phyloP scores from a whole-genome alignment of 2,888 invertebrate genomes.

The Argyresthia albistria region DNA sequence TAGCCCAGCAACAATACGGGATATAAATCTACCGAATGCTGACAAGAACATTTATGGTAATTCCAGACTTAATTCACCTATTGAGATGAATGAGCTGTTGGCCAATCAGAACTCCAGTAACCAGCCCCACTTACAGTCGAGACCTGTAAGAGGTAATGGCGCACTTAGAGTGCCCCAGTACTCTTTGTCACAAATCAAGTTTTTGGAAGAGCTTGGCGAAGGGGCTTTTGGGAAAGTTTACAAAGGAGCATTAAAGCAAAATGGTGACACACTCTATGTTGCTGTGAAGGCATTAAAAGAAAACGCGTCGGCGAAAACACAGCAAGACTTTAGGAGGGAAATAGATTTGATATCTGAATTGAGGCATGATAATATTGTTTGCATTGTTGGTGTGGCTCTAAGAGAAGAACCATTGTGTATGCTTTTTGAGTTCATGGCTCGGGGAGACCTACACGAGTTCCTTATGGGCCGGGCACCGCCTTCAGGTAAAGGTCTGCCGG shows the following conservation, averaged over 20 bases:
- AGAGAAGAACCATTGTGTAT: constrained; percentile 94
- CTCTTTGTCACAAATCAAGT: constrained; percentile 86
- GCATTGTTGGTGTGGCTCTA: constrained; percentile 92
- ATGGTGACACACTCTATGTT: constrained; percentile 81
- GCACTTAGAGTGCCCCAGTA: constrained; percentile 85
- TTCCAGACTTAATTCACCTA: constrained; percentile 81
- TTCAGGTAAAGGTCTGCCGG: constrained; percentile 83
- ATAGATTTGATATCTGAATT: constrained; percentile 95
- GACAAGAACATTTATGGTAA: constrained; percentile 89
- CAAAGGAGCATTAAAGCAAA: constrained; percentile 89
- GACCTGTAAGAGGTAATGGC: constrained; percentile 59
- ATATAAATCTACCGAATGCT: constrained; percentile 79
- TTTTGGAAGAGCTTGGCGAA: constrained; percentile 93
- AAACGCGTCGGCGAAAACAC: constrained; percentile 91
- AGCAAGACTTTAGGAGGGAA: constrained; percentile 93
- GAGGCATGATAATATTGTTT: constrained; percentile 96
- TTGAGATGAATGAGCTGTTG: constrained; percentile 88
- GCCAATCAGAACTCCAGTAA: constrained; percentile 65
- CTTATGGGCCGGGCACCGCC: constrained; percentile 92
- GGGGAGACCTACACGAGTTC: constrained; percentile 97
- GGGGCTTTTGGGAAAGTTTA: constrained; percentile 98
- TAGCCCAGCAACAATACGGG: constrained; percentile 76
- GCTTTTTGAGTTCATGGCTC: constrained; percentile 98
- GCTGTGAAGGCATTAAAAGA: constrained; percentile 96
- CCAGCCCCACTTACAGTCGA: constrained; percentile 56